phyloP scores from a whole-genome alignment of 2,888 invertebrate species.

The Drosophila incognita region DNA sequence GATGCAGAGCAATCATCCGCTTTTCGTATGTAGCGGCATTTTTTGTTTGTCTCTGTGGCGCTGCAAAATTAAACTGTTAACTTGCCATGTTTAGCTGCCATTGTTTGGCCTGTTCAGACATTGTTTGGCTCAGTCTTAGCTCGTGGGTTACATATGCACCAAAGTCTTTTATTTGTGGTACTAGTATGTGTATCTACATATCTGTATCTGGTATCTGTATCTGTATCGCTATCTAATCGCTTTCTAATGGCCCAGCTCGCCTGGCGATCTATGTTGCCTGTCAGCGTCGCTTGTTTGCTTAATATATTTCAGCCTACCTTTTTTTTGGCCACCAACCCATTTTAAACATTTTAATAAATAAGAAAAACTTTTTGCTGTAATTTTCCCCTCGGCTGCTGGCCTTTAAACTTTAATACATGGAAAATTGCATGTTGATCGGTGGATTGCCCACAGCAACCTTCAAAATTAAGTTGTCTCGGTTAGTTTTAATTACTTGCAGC shows the following conservation, averaged over 20 bases:
- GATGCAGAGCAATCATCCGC: conserved; percentile 70
- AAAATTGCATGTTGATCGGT: conserved; percentile 70
- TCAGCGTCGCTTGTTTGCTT: conserved; percentile 75
- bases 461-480: conserved; percentile 76
- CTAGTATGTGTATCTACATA: conserved; percentile 34
- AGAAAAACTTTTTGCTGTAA: conserved; percentile 72
- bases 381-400: conserved; percentile 46
- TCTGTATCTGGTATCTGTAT: conserved; percentile 60
- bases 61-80: conserved; percentile 78
- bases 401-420: conserved; percentile 74
- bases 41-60: conserved; percentile 56
- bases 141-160: conserved; percentile 71
- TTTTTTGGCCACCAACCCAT: conserved; percentile 41
- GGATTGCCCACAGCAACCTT: conserved; percentile 62
- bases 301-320: conserved; percentile 70
- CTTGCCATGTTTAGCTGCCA: conserved; percentile 83
- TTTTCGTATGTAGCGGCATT: conserved; percentile 69
- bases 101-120: conserved; percentile 68
- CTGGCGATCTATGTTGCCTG: conserved; percentile 79
- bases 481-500: conserved; percentile 61
- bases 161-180: conserved; percentile 30
- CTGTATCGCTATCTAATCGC: conserved; percentile 81
- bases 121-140: conserved; percentile 59
- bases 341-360: conserved; percentile 80
- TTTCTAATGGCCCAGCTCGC: conserved; percentile 75